Percentiles rank a stretch among this genome's conserved stretches.
Conservation (phyloP, 2,113 vertebrate species). For the Pluvialis apricaria region DNA sequence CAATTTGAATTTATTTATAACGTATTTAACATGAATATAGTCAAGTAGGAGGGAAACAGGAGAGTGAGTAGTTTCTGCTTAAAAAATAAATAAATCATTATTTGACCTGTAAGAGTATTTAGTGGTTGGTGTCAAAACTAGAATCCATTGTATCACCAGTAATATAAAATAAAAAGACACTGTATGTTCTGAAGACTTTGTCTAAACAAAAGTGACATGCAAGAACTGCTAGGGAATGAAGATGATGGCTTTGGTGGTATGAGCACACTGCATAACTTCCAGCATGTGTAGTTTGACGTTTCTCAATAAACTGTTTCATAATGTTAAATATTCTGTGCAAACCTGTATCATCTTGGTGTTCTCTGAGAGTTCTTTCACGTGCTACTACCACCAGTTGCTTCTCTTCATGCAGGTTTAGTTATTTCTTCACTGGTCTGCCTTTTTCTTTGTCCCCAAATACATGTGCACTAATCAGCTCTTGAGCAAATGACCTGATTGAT, state of each 20-base stretch:
- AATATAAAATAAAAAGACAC: not conserved
- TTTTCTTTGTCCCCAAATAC: fast-evolving
- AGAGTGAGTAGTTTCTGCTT: not conserved
- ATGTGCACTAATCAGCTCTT: not conserved
- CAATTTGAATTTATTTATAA: slow-evolving; percentile 15
- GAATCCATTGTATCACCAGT: not conserved
- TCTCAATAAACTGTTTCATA: not conserved
- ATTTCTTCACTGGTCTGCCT: not conserved
- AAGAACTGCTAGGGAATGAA: not conserved
- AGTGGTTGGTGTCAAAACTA: not conserved
- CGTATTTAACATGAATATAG: not conserved
- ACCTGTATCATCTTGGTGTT: too few species aligned
- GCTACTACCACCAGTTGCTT: not conserved
- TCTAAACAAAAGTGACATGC: not conserved
- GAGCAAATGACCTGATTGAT: not conserved
- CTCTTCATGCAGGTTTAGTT: not conserved
- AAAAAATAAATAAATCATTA: not conserved
- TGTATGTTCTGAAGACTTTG: not conserved
- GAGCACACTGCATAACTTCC: not conserved
- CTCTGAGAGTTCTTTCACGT: not conserved
- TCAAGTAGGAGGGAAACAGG: not conserved
- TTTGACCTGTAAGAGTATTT: not conserved
- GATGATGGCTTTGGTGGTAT: not conserved
- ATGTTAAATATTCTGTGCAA: not conserved
- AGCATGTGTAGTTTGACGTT: not conserved